Conservation (phyloP, 2,113 vertebrate genomes). For the Meleagris gallopavo region DNA sequence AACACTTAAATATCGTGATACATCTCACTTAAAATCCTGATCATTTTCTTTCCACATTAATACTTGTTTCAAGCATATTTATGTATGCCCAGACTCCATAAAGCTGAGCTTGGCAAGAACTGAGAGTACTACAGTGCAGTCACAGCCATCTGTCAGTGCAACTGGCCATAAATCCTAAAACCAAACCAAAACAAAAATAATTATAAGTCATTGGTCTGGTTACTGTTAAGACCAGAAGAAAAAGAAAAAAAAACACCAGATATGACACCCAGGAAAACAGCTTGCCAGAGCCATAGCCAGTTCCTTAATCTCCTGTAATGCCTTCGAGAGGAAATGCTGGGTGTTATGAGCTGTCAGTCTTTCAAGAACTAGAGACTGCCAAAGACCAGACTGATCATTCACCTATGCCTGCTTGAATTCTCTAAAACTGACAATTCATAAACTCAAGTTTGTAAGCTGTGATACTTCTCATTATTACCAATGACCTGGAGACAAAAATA, state of each 20-base stretch:
- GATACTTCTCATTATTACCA: neutral
- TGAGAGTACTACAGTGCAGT: neutral
- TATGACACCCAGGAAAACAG: neutral
- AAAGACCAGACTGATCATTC: neutral
- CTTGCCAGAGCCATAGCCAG: neutral
- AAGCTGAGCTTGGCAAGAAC: conserved; percentile 60
- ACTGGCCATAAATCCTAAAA: conserved; percentile 17
- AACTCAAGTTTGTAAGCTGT: neutral
- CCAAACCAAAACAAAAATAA: neutral
- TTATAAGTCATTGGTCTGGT: neutral
- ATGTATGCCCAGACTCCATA: neutral
- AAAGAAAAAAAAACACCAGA: neutral
- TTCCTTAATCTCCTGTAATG: neutral
- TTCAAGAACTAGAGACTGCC: neutral
- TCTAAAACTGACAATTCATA: neutral
- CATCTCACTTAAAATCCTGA: neutral
- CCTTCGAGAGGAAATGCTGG: neutral
- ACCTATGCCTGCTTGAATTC: neutral
- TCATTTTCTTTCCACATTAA: neutral
- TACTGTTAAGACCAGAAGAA: neutral
- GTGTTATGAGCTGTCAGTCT: neutral
- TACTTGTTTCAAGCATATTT: conserved; percentile 12
- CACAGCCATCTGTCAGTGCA: conserved; percentile 50
- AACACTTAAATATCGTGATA: neutral
- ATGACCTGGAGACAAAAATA: neutral